Conservation (phyloP, 2,797 vertebrate genomes). For the Naso thynnoides region DNA sequence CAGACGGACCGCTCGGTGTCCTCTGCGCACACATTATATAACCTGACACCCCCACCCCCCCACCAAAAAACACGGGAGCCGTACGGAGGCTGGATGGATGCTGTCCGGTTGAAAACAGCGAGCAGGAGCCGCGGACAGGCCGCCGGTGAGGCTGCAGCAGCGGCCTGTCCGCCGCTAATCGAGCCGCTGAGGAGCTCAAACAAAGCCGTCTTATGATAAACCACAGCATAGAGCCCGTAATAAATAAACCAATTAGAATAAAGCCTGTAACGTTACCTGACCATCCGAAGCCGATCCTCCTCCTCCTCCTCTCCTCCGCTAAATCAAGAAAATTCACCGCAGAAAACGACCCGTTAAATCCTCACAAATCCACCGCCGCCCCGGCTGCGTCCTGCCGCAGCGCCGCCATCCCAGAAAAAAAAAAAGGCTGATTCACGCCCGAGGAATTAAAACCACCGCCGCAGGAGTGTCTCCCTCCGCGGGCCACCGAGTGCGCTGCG, state of each 20-base stretch:
- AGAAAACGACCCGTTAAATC: slow-evolving; percentile 31
- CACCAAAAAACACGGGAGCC: background rate
- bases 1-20: slow-evolving; percentile 34
- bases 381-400: slow-evolving; percentile 48
- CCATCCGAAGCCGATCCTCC: slow-evolving; percentile 36
- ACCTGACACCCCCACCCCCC: slow-evolving; percentile 5
- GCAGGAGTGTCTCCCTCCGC: slow-evolving; percentile 24
- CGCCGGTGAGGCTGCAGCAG: slow-evolving; percentile 20
- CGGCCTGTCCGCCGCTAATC: slow-evolving; percentile 35
- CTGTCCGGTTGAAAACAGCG: slow-evolving; percentile 16
- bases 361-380: slow-evolving; percentile 41
- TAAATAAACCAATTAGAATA: slow-evolving; percentile 50
- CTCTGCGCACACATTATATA: slow-evolving; percentile 69
- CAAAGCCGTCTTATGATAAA: slow-evolving; percentile 48
- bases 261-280: slow-evolving; percentile 70
- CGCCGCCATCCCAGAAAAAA: slow-evolving; percentile 46
- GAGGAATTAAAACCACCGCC: background rate
- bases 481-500: slow-evolving; percentile 15
- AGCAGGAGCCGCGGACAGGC: slow-evolving; percentile 15
- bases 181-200: slow-evolving; percentile 47
- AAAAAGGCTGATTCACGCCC: slow-evolving; percentile 16
- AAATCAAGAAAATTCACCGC: background rate
- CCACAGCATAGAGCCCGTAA: slow-evolving; percentile 20
- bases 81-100: slow-evolving; percentile 39
- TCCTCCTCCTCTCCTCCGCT: slow-evolving; percentile 2